A percentile compares a stretch with the other conserved stretches of the same genome.
Evolutionary conservation across 2,113 vertebrate genomes (phyloP).

Genomic region (Channa maculata): DNA sequence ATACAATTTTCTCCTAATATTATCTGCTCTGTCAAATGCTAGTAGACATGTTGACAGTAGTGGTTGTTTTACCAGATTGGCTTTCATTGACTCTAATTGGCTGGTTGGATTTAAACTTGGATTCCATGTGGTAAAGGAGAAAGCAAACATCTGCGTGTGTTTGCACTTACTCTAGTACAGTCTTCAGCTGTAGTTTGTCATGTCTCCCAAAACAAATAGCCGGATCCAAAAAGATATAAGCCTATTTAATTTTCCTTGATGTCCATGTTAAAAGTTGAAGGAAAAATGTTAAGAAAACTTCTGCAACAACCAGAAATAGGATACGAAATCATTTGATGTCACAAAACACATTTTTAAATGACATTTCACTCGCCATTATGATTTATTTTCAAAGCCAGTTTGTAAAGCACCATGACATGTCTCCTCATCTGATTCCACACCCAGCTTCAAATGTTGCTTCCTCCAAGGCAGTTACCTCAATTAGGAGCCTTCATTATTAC

Average conservation of each 20-base stretch:
- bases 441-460: too few species aligned
- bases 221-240: not conserved
- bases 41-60: not conserved
- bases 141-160: constrained; percentile 18
- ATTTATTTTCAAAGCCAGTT: too few species aligned
- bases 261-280: too few species aligned
- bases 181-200: constrained; percentile 4
- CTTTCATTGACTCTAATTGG: constrained; percentile 10
- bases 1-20: constrained; percentile 5
- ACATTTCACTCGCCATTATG: too few species aligned
- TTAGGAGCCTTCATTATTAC: too few species aligned
- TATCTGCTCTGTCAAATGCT: constrained; percentile 1
- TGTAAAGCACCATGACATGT: too few species aligned
- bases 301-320: too few species aligned
- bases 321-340: too few species aligned
- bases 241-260: too few species aligned
- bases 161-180: not conserved
- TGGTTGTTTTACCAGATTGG: not conserved
- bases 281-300: too few species aligned
- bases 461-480: not conserved
- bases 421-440: too few species aligned
- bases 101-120: constrained; percentile 4
- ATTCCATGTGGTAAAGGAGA: not conserved
- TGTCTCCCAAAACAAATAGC: constrained; percentile 8
- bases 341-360: too few species aligned